A percentile compares a stretch with the other conserved stretches of the same genome.
Conservation (phyloP, 2,888 invertebrate genomes). For the Caenorhabditis sp. region DNA sequence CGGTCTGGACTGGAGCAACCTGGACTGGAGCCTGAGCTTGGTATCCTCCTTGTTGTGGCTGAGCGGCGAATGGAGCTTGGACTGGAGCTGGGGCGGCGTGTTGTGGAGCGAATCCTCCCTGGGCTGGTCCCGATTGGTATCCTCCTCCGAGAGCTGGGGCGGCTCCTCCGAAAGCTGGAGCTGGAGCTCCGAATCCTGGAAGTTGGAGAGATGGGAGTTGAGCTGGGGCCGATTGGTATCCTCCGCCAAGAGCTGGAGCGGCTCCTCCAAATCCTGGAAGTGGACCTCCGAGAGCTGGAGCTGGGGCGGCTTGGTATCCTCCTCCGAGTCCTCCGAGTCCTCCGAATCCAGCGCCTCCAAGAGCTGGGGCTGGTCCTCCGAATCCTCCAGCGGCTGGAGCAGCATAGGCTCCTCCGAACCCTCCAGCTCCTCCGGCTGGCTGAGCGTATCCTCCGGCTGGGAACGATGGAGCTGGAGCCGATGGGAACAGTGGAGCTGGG, state of each 20-base stretch:
- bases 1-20: conserved; percentile 8
- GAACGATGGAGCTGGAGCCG: conserved; percentile 56
- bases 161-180: no score
- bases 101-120: neutral
- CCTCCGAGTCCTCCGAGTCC: conserved; percentile 21
- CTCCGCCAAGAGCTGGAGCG: conserved; percentile 15
- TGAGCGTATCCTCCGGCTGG: conserved; percentile 53
- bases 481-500: conserved; percentile 50
- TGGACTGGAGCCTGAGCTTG: conserved; percentile 16
- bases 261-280: conserved; percentile 14
- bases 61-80: no score
- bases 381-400: conserved; percentile 36
- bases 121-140: conserved; percentile 35
- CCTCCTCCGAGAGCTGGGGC: no score
- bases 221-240: conserved; percentile 3
- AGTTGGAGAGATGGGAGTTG: neutral
- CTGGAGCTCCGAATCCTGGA: conserved; percentile 19
- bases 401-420: conserved; percentile 37
- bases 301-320: conserved; percentile 31
- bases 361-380: conserved; percentile 40
- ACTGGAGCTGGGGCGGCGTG: conserved; percentile 14
- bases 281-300: conserved; percentile 12
- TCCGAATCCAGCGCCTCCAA: conserved; percentile 12
- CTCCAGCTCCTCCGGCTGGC: conserved; percentile 12
- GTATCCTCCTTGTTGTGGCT: conserved; percentile 29